These are phyloP conservation scores for Micromys minutus DNA, from an alignment of 2,113 vertebrate species.

Conservation along the genomic window DNA sequence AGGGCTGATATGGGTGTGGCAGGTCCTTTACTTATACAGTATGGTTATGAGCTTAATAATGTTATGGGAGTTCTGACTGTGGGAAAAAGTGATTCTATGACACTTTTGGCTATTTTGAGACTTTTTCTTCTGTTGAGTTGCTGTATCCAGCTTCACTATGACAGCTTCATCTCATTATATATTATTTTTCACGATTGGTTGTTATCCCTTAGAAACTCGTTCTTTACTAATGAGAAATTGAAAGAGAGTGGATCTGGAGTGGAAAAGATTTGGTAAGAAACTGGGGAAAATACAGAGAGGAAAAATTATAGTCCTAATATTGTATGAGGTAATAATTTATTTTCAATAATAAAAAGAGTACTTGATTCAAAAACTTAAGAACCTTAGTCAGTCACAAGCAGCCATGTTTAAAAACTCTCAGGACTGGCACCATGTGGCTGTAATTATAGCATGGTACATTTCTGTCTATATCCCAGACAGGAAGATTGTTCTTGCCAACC, in stretches of 20 bases:
- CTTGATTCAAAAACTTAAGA: background rate
- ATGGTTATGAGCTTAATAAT: background rate
- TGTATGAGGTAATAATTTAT: background rate
- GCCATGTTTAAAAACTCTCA: background rate
- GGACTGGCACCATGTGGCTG: too few relatives aligned
- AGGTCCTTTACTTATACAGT: background rate
- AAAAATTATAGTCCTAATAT: background rate
- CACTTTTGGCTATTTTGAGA: background rate
- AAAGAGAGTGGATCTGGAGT: background rate
- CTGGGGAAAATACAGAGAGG: rapidly evolving
- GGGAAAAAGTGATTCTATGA: background rate
- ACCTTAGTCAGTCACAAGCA: background rate
- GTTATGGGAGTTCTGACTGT: background rate
- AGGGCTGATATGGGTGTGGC: background rate
- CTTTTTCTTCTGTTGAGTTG: background rate
- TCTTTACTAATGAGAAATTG: background rate
- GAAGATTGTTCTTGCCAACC: background rate
- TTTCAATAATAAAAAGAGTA: background rate
- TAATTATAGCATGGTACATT: background rate
- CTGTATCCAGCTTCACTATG: background rate
- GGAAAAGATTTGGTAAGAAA: background rate
- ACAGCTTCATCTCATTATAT: background rate
- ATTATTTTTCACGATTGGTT: background rate
- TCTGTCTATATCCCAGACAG: background rate
- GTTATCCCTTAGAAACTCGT: background rate